A percentile compares a stretch with the other conserved stretches of the same genome.
These are phyloP conservation scores for Columba guinea DNA, from an alignment of 2,797 vertebrate species.

Conservation along the genomic window DNA sequence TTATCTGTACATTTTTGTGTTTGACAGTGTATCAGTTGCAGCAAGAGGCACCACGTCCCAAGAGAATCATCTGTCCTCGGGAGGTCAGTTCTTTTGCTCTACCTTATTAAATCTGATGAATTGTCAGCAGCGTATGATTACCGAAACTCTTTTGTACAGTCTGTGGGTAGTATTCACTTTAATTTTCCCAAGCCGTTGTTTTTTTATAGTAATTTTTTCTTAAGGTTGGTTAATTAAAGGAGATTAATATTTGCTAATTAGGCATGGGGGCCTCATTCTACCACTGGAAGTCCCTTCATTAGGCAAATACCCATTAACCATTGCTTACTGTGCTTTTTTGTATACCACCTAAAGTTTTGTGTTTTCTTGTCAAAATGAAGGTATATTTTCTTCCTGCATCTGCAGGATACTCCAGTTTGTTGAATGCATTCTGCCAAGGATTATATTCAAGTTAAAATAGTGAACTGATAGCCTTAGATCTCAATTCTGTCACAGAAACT, in stretches of 20 bases:
- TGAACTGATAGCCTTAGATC: not conserved
- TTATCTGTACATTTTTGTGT: conserved; percentile 61
- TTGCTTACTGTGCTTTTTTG: not conserved
- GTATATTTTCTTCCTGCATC: not conserved
- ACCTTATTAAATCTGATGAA: conserved; percentile 66
- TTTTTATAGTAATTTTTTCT: conserved; percentile 7
- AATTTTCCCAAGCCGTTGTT: conserved; percentile 23
- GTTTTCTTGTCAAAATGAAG: not conserved
- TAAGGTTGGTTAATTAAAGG: not conserved
- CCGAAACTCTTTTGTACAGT: not conserved
- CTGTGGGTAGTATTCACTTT: not conserved
- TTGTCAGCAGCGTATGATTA: conserved; percentile 32
- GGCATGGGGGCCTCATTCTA: not conserved
- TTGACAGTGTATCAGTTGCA: conserved; percentile 96
- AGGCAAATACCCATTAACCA: not conserved
- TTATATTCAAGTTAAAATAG: not conserved
- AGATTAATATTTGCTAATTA: not conserved
- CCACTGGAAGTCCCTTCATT: not conserved
- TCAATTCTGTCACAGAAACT: not conserved
- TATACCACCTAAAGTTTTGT: not conserved
- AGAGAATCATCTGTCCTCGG: conserved; percentile 92
- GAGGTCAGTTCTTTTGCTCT: conserved; percentile 85
- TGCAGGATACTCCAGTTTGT: not conserved
- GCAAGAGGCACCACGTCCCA: conserved; percentile 95
- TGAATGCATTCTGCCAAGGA: not conserved